These are phyloP conservation scores for Alloplasta piceator DNA, from an alignment of 2,888 invertebrate species.

Conservation along the genomic window DNA sequence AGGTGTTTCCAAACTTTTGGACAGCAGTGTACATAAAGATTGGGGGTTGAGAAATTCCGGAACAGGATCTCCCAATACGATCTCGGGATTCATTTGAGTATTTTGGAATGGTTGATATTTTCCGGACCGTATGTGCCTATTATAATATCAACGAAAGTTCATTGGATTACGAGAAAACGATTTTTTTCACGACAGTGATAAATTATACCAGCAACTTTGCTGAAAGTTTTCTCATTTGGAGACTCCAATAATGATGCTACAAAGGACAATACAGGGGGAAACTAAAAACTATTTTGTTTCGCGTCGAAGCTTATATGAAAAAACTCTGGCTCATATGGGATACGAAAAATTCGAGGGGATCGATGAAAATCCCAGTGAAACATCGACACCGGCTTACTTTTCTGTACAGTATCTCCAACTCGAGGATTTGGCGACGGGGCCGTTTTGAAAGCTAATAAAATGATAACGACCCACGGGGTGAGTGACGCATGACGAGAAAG, in stretches of 20 bases:
- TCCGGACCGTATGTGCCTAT: not conserved
- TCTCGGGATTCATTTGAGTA: too few species aligned
- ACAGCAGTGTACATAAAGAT: too few species aligned
- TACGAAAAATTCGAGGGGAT: slow-evolving; percentile 34
- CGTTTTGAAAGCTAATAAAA: slow-evolving; percentile 78
- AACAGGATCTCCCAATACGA: too few species aligned
- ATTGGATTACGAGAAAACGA: slow-evolving; percentile 3
- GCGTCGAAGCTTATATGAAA: not conserved
- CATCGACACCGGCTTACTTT: not conserved
- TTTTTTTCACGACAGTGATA: not conserved
- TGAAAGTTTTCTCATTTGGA: slow-evolving; percentile 28
- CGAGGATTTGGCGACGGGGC: slow-evolving; percentile 70
- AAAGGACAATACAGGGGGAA: not conserved
- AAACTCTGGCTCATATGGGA: slow-evolving; percentile 23
- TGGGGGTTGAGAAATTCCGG: too few species aligned
- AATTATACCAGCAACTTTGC: not conserved
- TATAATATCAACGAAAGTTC: not conserved
- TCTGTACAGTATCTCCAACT: slow-evolving; percentile 25
- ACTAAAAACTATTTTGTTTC: slow-evolving; percentile 19
- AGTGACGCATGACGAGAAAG: slow-evolving; percentile 62
- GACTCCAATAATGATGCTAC: not conserved
- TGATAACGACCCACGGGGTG: slow-evolving; percentile 75
- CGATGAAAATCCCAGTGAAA: slow-evolving; percentile 37
- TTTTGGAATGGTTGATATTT: too few species aligned
- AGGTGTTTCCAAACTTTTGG: too few species aligned